Base-by-base conservation (phyloP, 2,113 vertebrate species). In the Corydoras maculifer region DNA sequence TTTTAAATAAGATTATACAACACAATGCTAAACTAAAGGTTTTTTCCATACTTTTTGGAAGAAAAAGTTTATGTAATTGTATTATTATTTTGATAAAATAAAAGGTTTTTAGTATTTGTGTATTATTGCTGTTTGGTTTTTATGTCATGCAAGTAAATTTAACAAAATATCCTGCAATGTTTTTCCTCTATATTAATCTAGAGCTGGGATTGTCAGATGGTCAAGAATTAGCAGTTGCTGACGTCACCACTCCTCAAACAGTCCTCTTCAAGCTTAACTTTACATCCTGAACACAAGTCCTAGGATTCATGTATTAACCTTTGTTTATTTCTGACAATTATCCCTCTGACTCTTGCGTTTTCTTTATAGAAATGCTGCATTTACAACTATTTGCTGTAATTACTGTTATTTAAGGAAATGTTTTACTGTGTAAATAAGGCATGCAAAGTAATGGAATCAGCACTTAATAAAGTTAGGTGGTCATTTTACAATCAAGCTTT, bases 201-300 rank as follows among this genome's bases (percentile, higher is more conserved):
- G 94, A 98, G 72, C 53, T 98, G 74, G 94, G 96, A 8, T 89
- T 98, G 13, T 85, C 88, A 64, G 91, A 98, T 58, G 89, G 94
- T 75, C 94, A 98, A 78, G 94, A 98, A 74, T 86, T 98, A 75
- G 94, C 94, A 43, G 94, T 98, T 74, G 94, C 94, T 74, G 95
- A 97, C 85, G 79, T 93, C 79, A 98, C 95, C 69, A 95, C 93
- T 63, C 95, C 95, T 61, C 95, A 98, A 84, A 98, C 94, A 11
- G 87, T 98, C 82, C 81, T 97, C 65, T 97, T 98, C 86, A 95
- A 93, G 81, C 94, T 98, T 75, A 89, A 92, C 79, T 95, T 96
- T 84, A 95, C 72, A 30, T 67, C 72, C 58, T 74, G 58, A 74
- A 57, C 59, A 43, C 64, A 12, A 25, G 18, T 25, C 35, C 4